These are phyloP conservation scores for Erpobdella octoculata DNA, from an alignment of 2,888 invertebrate species.

Conservation along the genomic window DNA sequence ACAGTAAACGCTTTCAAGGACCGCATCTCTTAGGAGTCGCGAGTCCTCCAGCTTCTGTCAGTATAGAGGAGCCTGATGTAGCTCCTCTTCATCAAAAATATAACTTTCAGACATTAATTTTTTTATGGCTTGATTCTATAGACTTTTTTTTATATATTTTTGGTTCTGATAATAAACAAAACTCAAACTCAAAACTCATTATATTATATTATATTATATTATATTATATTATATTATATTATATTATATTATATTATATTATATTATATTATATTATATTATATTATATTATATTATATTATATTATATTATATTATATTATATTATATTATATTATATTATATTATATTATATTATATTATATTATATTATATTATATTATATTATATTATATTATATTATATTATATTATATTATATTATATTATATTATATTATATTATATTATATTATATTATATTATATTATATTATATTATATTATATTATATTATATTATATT, in stretches of 20 bases:
- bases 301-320: background rate
- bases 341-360: background rate
- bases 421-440: background rate
- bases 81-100: too few relatives aligned
- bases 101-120: too few relatives aligned
- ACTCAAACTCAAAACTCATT: background rate
- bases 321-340: background rate
- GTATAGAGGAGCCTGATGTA: too few relatives aligned
- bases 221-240: background rate
- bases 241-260: background rate
- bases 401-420: background rate
- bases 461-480: too few relatives aligned
- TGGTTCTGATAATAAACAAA: too few relatives aligned
- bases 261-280: background rate
- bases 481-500: too few relatives aligned
- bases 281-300: background rate
- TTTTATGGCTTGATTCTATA: too few relatives aligned
- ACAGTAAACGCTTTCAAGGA: too few relatives aligned
- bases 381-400: background rate
- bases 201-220: background rate
- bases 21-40: too few relatives aligned
- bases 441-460: background rate
- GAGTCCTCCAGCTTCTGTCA: too few relatives aligned
- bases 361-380: background rate
- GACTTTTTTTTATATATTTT: too few relatives aligned